Base-by-base conservation (phyloP, 2,113 vertebrate genomes). In the Mormyrus iriodes region DNA sequence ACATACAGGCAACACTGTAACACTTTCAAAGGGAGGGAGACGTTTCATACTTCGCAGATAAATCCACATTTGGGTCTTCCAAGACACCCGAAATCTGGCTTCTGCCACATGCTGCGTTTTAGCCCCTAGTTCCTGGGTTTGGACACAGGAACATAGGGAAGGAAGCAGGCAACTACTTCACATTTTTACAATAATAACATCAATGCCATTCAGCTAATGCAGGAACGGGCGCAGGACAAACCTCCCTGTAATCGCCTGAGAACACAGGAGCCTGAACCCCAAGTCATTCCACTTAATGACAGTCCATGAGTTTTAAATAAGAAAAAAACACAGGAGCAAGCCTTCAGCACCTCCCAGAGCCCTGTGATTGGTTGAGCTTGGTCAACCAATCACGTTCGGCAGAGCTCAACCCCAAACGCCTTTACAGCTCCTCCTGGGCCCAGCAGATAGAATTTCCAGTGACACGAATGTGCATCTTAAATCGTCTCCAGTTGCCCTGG, bases 371-470 rank as follows among this genome's bases (percentile, higher is more conserved):
- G n/a, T 69, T 27, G 61, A 65, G 61, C 61, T 65, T n/a, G 24
- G 58, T 61, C n/a, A 69, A 4, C 31, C 73, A 35, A 76, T 55
- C 49, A 44, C 35, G 4, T 3, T 83, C 4, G 24, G 48, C 35
- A 2, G 6, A 52, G 48, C 73, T 53, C 73, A 83, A 53, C 39
- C 31, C 39, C 17, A 82, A 42, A 55, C n/a, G 3, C 27, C 31
- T 82, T 79, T 53, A 31, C 88, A 82, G 44, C 4, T 55, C 69
- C 88, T 83, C 31, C 49, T 51, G 88, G 13, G 48, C 31, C 69
- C 31, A 31, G 88, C 8, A 55, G 85, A 86, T 42, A 42, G 49
- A 19, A 83, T 83, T 88, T 88, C 88, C 73, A 88, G 69, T 51
- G 69, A 88, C 69, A 53, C 35, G 5, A 88, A 55, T 3, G 9